Conservation (phyloP, 1,140 invertebrate genomes). For the Pseudomyrmex pallidus region DNA sequence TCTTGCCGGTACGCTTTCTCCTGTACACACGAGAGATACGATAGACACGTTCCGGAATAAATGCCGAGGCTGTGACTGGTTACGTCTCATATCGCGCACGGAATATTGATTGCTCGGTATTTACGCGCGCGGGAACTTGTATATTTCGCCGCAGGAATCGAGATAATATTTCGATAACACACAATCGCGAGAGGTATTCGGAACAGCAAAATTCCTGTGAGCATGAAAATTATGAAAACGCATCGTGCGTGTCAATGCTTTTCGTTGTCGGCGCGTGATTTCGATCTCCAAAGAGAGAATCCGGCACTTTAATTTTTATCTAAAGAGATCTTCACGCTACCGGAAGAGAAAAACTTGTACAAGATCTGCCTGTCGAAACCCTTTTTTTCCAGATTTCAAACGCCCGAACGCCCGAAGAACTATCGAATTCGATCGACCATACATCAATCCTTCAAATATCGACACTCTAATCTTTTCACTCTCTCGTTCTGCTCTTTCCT, state of each 20-base stretch:
- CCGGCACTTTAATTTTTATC: not conserved
- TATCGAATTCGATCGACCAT: constrained; percentile 31
- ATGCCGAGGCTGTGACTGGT: constrained; percentile 34
- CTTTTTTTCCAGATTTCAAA: constrained; percentile 31
- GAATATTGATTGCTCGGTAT: constrained; percentile 21
- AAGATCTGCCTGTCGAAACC: not conserved
- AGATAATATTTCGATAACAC: no score
- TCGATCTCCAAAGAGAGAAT: not conserved
- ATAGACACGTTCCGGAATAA: constrained; percentile 4
- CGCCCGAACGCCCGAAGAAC: not conserved
- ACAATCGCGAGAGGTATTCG: no score
- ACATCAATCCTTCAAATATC: constrained; percentile 14
- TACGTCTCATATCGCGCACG: not conserved
- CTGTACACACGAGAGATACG: constrained; percentile 11
- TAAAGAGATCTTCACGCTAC: not conserved
- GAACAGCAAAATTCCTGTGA: no score
- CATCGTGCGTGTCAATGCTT: not conserved
- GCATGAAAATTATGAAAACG: no score
- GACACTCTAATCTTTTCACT: not conserved
- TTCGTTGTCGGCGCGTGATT: not conserved
- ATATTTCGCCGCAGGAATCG: not conserved
- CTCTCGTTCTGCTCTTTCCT: not conserved
- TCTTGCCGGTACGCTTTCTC: constrained; percentile 44
- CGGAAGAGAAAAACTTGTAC: not conserved
- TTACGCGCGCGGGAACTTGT: not conserved